phyloP scores from a whole-genome alignment of 2,888 invertebrate species.

The Cecidostiba fungosa region DNA sequence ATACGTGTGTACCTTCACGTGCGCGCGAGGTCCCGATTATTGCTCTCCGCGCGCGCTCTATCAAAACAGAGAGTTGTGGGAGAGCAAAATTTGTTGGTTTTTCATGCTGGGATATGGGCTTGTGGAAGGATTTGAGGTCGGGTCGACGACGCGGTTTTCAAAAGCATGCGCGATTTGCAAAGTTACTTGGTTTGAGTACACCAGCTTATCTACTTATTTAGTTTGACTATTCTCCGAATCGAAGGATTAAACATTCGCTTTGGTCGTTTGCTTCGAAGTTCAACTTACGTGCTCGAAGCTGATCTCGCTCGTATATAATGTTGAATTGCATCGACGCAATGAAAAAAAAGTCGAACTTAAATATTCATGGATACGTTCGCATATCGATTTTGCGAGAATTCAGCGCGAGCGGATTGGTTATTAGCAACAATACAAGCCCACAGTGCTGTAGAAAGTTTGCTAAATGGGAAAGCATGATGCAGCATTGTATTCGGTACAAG shows the following conservation, averaged over 20 bases:
- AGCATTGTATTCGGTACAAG: constrained; percentile 43
- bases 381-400: too few relatives aligned
- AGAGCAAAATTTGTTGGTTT: constrained; percentile 10
- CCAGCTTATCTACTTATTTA: background rate
- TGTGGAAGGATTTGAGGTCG: background rate
- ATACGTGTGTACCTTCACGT: background rate
- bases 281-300: background rate
- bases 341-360: background rate
- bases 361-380: background rate
- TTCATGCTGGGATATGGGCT: background rate
- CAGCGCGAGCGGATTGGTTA: too few relatives aligned
- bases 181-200: background rate
- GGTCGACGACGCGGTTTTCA: background rate
- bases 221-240: background rate
- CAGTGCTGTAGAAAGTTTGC: constrained; percentile 34
- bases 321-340: background rate
- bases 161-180: background rate
- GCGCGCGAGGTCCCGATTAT: constrained; percentile 27
- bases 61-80: background rate
- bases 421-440: background rate
- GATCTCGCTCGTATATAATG: background rate
- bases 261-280: background rate
- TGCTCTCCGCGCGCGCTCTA: background rate
- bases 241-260: background rate
- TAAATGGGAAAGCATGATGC: constrained; percentile 41